Conservation (phyloP, 2,797 vertebrate species). For the Eulemur albifrons region DNA sequence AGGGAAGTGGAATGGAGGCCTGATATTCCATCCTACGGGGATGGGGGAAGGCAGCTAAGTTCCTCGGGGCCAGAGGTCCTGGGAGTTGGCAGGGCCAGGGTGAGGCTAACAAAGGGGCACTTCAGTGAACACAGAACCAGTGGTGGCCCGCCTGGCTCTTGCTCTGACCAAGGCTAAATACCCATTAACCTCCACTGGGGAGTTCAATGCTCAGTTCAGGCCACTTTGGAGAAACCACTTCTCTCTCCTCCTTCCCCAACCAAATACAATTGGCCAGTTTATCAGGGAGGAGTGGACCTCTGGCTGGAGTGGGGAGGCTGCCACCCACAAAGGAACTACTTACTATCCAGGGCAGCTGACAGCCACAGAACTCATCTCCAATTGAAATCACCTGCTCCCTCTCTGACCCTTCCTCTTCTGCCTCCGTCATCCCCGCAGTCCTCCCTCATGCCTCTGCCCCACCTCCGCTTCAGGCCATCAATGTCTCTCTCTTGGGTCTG, state of each 20-base stretch:
- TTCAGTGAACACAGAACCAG: background rate
- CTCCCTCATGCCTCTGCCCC: fast-evolving
- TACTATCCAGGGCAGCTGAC: background rate
- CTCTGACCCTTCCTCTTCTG: background rate
- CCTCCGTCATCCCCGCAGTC: background rate
- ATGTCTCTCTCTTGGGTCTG: background rate
- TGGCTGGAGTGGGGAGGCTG: background rate
- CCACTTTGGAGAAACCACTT: background rate
- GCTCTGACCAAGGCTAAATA: background rate
- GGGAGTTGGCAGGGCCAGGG: background rate
- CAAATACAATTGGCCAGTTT: background rate
- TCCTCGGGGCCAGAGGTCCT: background rate
- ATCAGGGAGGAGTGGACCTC: background rate
- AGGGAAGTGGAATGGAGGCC: background rate
- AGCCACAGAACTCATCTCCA: background rate
- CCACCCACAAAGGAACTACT: background rate
- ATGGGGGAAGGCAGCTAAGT: background rate
- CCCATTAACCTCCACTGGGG: background rate
- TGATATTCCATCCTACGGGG: background rate
- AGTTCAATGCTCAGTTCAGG: background rate
- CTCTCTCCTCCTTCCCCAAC: background rate
- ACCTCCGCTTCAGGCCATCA: background rate
- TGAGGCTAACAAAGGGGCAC: background rate
- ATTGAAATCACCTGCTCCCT: background rate
- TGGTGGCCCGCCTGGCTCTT: background rate